A percentile compares a stretch with the other conserved stretches of the same genome.
Evolutionary conservation across 2,113 vertebrate species (phyloP).

Genomic region (Crotalus helleri): DNA sequence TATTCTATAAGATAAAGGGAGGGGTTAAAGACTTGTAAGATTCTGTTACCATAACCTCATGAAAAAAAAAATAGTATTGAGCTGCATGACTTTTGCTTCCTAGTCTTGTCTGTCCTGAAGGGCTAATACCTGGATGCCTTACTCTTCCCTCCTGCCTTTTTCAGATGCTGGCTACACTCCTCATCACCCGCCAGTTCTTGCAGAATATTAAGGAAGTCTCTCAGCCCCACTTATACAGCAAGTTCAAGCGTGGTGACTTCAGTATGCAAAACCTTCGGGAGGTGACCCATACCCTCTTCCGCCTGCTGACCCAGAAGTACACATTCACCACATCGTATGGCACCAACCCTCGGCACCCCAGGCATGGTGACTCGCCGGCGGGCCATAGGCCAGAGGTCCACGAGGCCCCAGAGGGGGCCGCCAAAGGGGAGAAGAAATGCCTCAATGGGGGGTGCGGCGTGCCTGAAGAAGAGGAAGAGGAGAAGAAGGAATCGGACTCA

Average conservation of each 20-base stretch:
- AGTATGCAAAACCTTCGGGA: constrained; percentile 74
- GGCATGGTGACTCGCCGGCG: constrained; percentile 15
- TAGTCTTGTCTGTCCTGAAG: neutral
- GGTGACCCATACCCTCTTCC: constrained; percentile 69
- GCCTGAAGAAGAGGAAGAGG: constrained; percentile 79
- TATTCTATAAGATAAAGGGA: neutral
- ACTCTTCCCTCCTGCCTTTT: neutral
- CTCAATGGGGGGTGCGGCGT: constrained; percentile 90
- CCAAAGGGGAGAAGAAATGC: constrained; percentile 79
- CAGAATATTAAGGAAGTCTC: constrained; percentile 93
- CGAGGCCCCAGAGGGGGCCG: constrained; percentile 41
- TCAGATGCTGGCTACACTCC: constrained; percentile 94
- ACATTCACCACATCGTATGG: constrained; percentile 57
- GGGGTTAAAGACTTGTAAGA: neutral
- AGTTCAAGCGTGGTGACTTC: constrained; percentile 84
- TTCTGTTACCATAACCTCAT: neutral
- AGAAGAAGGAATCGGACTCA: constrained; percentile 77
- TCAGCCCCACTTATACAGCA: constrained; percentile 89
- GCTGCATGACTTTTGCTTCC: neutral
- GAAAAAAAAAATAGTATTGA: neutral
- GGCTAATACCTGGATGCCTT: neutral
- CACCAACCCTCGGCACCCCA: constrained; percentile 49
- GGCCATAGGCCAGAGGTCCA: neutral
- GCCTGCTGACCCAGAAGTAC: constrained; percentile 72
- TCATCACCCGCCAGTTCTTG: constrained; percentile 94